phyloP scores from a whole-genome alignment of 2,113 vertebrate species.

The Alethe castanea region DNA sequence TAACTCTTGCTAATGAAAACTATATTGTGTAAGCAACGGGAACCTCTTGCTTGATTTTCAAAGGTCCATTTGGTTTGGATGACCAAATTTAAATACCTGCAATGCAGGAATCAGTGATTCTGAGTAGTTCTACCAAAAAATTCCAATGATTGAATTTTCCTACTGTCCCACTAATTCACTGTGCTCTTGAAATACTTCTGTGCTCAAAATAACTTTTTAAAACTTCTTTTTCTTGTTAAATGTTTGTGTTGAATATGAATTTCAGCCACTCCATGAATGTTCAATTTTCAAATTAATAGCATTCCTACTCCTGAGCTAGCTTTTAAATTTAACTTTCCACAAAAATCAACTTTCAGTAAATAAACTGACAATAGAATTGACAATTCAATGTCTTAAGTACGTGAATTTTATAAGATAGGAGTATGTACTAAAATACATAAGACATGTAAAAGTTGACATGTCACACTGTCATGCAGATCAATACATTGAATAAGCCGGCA shows the following conservation, averaged over 20 bases:
- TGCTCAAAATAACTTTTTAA: background rate
- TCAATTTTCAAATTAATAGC: background rate
- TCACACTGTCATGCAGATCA: background rate
- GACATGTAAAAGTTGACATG: background rate
- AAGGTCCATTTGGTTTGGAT: background rate
- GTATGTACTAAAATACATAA: background rate
- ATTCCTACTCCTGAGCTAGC: background rate
- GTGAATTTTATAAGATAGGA: background rate
- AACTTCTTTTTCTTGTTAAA: too few relatives aligned
- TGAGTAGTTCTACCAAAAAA: background rate
- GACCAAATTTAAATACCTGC: background rate
- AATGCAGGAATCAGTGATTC: background rate
- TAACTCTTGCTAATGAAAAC: background rate
- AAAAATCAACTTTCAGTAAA: background rate
- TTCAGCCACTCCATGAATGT: background rate
- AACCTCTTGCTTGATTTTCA: background rate
- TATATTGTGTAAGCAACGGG: background rate
- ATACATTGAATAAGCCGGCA: background rate
- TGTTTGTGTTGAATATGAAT: background rate
- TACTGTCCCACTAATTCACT: background rate
- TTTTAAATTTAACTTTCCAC: background rate
- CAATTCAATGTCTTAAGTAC: background rate
- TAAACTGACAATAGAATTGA: background rate
- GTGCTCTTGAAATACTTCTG: background rate
- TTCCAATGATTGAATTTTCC: background rate